Evolutionary conservation across 2,113 vertebrate genomes (phyloP).

Genomic region (Callaeas wilsoni): DNA sequence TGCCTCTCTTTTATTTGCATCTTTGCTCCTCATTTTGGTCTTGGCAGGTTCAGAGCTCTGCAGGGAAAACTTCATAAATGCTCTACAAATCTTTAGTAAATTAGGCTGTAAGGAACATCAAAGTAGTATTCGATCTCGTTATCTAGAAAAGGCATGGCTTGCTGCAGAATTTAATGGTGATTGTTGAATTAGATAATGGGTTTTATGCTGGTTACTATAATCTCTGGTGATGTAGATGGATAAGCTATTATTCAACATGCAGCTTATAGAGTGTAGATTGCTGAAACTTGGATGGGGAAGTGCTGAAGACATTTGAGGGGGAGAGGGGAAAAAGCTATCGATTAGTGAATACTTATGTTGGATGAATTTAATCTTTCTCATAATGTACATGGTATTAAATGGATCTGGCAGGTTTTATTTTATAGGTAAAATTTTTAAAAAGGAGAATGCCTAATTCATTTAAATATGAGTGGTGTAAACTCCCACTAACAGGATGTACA

Average conservation of each 20-base stretch:
- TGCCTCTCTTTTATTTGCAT: background rate
- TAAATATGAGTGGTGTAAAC: background rate
- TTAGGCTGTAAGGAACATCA: background rate
- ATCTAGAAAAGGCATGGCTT: background rate
- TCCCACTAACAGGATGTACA: background rate
- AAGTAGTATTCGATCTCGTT: background rate
- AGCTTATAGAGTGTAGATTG: background rate
- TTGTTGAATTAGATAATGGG: background rate
- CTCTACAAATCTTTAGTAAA: slow-evolving; percentile 8
- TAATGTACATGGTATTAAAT: background rate
- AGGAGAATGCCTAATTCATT: background rate
- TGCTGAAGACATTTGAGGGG: background rate
- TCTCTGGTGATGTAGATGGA: background rate
- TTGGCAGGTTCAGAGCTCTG: background rate
- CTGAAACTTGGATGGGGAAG: background rate
- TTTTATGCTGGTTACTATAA: background rate
- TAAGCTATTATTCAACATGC: background rate
- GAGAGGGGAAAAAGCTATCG: background rate
- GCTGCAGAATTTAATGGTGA: background rate
- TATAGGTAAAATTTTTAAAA: background rate
- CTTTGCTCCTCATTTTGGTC: background rate
- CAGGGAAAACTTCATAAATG: background rate
- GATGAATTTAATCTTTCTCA: background rate
- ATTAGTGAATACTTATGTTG: background rate
- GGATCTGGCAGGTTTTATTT: background rate